Percentiles rank a stretch among this genome's conserved stretches.
Conservation (phyloP, 2,113 vertebrate genomes). For the Gorilla gorilla region DNA sequence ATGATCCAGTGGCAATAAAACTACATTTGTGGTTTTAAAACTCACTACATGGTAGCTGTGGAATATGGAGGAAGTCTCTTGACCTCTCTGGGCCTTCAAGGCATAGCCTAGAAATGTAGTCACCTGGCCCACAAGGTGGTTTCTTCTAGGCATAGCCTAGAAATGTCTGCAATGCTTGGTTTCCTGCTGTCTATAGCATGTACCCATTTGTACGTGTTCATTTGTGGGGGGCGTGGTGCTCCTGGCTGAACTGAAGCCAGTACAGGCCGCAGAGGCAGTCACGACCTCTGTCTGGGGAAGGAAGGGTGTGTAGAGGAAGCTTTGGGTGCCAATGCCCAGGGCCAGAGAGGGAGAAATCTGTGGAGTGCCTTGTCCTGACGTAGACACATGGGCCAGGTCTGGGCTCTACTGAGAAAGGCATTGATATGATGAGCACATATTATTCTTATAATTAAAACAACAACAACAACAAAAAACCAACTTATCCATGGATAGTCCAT, state of each 20-base stretch:
- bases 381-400: background rate
- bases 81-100: background rate
- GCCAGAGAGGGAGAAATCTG: background rate
- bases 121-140: too few species aligned
- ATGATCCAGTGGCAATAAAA: background rate
- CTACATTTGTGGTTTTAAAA: background rate
- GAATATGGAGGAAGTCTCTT: background rate
- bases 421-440: background rate
- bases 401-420: background rate
- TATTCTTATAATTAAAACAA: background rate
- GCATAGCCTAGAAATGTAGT: background rate
- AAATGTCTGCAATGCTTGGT: background rate
- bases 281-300: background rate
- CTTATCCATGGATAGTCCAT: background rate
- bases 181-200: background rate
- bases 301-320: background rate
- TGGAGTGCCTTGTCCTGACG: background rate
- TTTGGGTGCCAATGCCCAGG: background rate
- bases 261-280: too few species aligned
- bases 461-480: background rate
- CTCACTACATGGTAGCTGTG: background rate
- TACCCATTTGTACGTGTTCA: too few species aligned
- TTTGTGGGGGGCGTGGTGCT: fast-evolving
- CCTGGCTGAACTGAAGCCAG: background rate
- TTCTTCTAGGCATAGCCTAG: background rate